Evolutionary conservation across 2,797 vertebrate species (phyloP), one percentile per base, ranked within the genome.

Genomic region (Spondyliosoma cantharus): DNA sequence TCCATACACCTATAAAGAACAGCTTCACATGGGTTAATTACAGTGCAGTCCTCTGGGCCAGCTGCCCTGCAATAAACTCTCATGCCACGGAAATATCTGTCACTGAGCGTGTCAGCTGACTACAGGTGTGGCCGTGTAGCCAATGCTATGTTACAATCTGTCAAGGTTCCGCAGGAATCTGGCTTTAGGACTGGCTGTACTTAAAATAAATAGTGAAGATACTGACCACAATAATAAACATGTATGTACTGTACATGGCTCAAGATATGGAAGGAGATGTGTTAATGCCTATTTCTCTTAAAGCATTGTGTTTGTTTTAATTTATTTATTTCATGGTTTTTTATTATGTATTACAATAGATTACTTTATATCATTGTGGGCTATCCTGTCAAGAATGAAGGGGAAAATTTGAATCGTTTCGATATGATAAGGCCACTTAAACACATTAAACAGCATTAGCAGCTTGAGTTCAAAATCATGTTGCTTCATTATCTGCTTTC

Each of bases 61-160:
- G 14, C 20, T 61, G 17, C 32, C 56, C 5, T 56, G 4, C 25
- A 76, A 59, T 69, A 67, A 80, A 69, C 42, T 14, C 15, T 24
- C 6, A 42, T 42, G 13, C 57, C 13, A 45, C 2, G 27, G 15
- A 45, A 54, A 53, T 52, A 22, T 62, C 46, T 32, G 7, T 54
- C 25, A 37, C 37, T 68, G 42, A 53, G 29, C 65, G 57, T 22
- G 20, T 71, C 79, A 70, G 50, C 32, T 71, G 69, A 72, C 24
- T 52, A n/a, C 48, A 82, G 62, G 65, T 84, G 71, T 79, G 62
- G 43, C 20, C n/a, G 17, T 64, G 22, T 5, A 37, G 7, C 16
- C 13, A 57, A 2, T 52, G 16, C 22, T 12, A 12, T 43, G 29
- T 49, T n/a, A 60, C 29, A 22, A 2, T 54, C 42, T 5, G 19